A percentile compares a stretch with the other conserved stretches of the same genome.
Evolutionary conservation across 2,888 invertebrate genomes (phyloP).

Genomic region (Crematogaster levior): DNA sequence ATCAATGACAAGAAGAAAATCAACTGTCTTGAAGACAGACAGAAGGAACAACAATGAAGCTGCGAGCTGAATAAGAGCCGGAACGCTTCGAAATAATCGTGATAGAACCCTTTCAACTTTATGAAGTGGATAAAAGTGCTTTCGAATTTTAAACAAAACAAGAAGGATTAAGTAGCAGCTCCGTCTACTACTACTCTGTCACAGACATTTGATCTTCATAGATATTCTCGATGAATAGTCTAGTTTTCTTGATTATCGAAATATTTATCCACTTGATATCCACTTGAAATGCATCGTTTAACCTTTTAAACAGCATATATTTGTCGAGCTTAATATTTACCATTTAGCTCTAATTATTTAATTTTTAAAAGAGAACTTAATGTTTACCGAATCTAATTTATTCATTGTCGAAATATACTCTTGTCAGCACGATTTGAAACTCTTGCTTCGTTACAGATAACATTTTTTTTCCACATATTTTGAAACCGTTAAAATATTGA

Average conservation of each 20-base stretch:
- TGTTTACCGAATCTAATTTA: background rate
- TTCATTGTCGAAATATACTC: background rate
- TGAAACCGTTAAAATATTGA: conserved; percentile 16
- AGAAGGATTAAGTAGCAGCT: conserved; percentile 6
- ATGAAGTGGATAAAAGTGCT: conserved; percentile 9
- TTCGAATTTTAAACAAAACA: conserved; percentile 34
- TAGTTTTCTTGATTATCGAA: background rate
- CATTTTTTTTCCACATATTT: background rate
- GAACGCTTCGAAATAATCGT: conserved; percentile 31
- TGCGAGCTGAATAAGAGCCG: conserved; percentile 3
- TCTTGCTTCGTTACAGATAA: background rate
- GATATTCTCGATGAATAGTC: background rate
- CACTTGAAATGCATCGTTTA: background rate
- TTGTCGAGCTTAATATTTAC: background rate
- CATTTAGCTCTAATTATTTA: background rate
- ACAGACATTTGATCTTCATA: conserved; percentile 24
- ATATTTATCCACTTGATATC: background rate
- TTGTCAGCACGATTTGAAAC: background rate
- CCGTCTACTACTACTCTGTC: background rate
- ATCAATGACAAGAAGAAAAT: background rate
- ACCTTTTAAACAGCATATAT: background rate
- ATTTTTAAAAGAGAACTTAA: background rate
- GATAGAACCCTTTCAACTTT: conserved; percentile 26
- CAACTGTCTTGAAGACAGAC: background rate
- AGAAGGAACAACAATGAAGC: conserved; percentile 23